Percentiles rank a stretch among this genome's conserved stretches.
Conservation (phyloP, 2,113 vertebrate genomes). For the Podarcis cretensis region DNA sequence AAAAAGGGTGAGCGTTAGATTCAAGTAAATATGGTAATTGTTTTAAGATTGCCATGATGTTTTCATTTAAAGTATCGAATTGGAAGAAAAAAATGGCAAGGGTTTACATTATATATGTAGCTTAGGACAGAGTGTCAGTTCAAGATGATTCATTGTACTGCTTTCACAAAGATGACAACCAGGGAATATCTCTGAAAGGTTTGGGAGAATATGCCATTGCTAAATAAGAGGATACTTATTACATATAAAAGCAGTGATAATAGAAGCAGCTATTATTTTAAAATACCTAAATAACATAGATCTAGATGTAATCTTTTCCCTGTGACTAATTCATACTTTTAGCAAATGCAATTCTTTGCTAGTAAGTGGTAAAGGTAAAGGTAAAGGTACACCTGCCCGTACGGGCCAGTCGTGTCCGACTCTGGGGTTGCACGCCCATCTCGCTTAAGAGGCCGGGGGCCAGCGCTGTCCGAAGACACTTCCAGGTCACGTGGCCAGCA, state of each 20-base stretch:
- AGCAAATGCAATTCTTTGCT: neutral
- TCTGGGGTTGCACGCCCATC: no score
- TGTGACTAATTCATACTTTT: neutral
- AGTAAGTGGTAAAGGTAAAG: neutral
- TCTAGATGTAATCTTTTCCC: neutral
- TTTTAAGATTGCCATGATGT: slow-evolving; percentile 4
- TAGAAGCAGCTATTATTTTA: neutral
- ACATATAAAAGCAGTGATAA: neutral
- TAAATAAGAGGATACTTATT: neutral
- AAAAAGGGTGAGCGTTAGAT: no score
- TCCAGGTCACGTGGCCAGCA: no score
- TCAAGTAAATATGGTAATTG: neutral
- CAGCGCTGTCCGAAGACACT: no score
- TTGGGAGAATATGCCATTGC: neutral
- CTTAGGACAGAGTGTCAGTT: neutral
- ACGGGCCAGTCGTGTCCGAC: no score
- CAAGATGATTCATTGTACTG: neutral
- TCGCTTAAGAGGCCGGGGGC: no score
- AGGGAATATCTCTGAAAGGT: slow-evolving; percentile 35
- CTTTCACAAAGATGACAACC: neutral
- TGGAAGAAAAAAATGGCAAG: neutral
- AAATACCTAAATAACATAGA: neutral
- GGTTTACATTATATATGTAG: neutral
- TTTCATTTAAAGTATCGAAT: neutral
- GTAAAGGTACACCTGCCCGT: no score